A percentile compares a stretch with the other conserved stretches of the same genome.
Evolutionary conservation across 2,888 invertebrate species (phyloP).

Genomic region (Serrognathus titanus): DNA sequence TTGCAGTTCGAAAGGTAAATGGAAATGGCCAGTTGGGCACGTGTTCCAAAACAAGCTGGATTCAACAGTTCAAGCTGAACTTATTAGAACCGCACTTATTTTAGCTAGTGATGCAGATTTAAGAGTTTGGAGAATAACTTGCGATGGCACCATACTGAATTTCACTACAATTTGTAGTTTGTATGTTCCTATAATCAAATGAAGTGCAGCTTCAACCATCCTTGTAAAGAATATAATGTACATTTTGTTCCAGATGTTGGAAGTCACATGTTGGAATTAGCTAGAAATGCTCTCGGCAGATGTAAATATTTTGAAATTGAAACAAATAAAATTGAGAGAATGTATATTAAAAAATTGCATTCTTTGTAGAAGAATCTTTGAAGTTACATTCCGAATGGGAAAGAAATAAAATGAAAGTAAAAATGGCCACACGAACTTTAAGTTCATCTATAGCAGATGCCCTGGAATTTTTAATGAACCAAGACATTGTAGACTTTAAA

Average conservation of each 20-base stretch:
- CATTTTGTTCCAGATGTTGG: slow-evolving; percentile 18
- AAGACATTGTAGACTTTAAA: too few relatives aligned
- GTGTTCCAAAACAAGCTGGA: slow-evolving; percentile 11
- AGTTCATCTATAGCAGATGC: too few relatives aligned
- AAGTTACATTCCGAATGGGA: too few relatives aligned
- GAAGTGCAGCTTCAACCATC: slow-evolving; percentile 13
- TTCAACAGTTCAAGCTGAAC: slow-evolving; percentile 8
- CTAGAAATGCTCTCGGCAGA: slow-evolving; percentile 14
- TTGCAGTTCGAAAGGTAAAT: slow-evolving; percentile 15
- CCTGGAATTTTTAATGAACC: too few relatives aligned
- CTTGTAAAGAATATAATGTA: slow-evolving; percentile 3
- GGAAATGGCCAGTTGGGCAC: slow-evolving; percentile 19
- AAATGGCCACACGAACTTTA: too few relatives aligned
- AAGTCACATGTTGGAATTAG: slow-evolving; percentile 14
- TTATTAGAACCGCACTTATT: not conserved
- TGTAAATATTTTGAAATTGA: slow-evolving; percentile 6
- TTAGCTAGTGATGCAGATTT: too few relatives aligned
- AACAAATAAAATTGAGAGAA: too few relatives aligned
- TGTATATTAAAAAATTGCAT: too few relatives aligned
- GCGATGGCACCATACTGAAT: too few relatives aligned
- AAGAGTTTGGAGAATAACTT: too few relatives aligned
- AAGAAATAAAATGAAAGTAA: too few relatives aligned
- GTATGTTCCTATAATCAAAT: not conserved
- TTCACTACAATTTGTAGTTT: not conserved
- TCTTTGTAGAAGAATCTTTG: too few relatives aligned